These are phyloP conservation scores for Leucoraja ocellata DNA, from an alignment of 2,797 vertebrate species.

Conservation along the genomic window DNA sequence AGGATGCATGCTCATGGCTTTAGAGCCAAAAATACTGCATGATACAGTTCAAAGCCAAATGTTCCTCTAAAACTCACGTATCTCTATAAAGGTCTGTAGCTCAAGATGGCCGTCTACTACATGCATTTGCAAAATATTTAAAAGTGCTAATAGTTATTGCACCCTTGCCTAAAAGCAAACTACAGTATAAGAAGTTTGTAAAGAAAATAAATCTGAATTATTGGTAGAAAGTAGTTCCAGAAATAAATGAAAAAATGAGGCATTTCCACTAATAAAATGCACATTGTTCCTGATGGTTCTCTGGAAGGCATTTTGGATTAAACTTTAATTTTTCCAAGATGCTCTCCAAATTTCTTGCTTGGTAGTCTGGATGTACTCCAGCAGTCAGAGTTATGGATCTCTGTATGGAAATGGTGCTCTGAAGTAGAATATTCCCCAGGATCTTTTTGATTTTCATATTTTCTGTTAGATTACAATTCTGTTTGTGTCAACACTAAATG, in stretches of 20 bases:
- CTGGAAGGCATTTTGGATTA: conserved; percentile 23
- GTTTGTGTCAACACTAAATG: neutral
- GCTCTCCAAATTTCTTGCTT: conserved; percentile 29
- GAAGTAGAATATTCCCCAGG: neutral
- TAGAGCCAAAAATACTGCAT: neutral
- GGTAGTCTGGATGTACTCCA: conserved; percentile 24
- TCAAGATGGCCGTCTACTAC: neutral
- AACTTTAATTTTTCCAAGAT: conserved; percentile 34
- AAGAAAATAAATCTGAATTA: neutral
- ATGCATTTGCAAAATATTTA: neutral
- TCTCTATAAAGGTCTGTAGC: neutral
- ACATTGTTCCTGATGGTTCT: conserved; percentile 16
- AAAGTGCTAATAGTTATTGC: neutral
- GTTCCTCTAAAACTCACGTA: neutral
- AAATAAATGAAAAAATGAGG: conserved; percentile 2
- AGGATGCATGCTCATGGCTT: neutral
- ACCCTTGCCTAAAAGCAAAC: conserved; percentile 2
- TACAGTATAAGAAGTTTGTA: neutral
- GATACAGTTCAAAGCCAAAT: neutral
- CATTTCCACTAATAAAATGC: conserved; percentile 26
- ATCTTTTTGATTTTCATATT: neutral
- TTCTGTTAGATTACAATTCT: neutral
- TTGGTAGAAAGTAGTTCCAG: neutral
- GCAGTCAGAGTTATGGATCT: conserved; percentile 12
- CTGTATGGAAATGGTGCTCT: neutral